phyloP scores from a whole-genome alignment of 2,888 invertebrate genomes.

The Nomada ferruginata region DNA sequence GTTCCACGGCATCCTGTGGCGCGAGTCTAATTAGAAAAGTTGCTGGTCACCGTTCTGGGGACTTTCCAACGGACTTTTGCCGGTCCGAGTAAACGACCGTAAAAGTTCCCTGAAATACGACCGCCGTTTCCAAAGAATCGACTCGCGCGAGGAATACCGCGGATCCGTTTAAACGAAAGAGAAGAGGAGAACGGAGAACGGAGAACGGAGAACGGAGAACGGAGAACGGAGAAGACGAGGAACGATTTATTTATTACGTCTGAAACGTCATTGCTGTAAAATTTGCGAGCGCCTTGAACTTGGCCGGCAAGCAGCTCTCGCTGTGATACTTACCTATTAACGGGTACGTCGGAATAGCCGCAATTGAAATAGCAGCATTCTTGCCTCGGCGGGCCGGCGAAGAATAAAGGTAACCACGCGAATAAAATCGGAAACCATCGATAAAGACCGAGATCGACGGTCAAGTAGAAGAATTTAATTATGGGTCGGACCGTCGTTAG shows the following conservation, averaged over 20 bases:
- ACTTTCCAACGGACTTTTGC: neutral
- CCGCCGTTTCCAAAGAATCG: neutral
- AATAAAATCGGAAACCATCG: neutral
- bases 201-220: too few species aligned
- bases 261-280: neutral
- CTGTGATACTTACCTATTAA: neutral
- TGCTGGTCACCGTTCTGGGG: neutral
- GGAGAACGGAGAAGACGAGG: neutral
- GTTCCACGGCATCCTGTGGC: neutral
- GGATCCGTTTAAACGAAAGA: too few species aligned
- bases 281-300: constrained; percentile 1
- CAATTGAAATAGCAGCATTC: constrained; percentile 31
- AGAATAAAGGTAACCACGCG: constrained; percentile 18
- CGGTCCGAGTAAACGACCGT: neutral
- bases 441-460: constrained; percentile 23
- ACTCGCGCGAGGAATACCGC: neutral
- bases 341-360: neutral
- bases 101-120: neutral
- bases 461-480: constrained; percentile 7
- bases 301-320: neutral
- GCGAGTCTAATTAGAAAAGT: constrained; percentile 6
- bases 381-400: neutral
- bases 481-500: neutral
- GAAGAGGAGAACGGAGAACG: neutral
- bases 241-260: neutral